These are phyloP conservation scores for Enteromius treurensis DNA, from an alignment of 2,797 vertebrate species.

Conservation along the genomic window DNA sequence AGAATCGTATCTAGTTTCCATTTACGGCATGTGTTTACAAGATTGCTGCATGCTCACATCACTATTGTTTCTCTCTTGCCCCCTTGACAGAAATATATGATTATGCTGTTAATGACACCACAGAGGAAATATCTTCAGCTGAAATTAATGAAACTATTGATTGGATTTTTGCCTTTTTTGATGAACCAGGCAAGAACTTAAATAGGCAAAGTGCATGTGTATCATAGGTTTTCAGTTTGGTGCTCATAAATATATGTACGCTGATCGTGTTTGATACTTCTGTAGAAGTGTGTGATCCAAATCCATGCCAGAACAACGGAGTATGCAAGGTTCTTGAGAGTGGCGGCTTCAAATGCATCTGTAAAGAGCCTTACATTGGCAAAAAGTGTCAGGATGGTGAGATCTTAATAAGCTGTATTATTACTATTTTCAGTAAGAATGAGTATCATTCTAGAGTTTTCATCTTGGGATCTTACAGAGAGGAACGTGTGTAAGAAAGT, in stretches of 20 bases:
- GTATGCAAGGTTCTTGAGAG: constrained; percentile 39
- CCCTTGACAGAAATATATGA: constrained; percentile 44
- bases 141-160: constrained; percentile 38
- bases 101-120: constrained; percentile 43
- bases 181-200: constrained; percentile 61
- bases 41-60: neutral
- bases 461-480: constrained; percentile 59
- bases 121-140: constrained; percentile 31
- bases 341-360: constrained; percentile 62
- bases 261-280: neutral
- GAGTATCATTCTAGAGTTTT: neutral
- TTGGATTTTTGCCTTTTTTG: constrained; percentile 68
- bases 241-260: neutral
- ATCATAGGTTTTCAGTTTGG: neutral
- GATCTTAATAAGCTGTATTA: neutral
- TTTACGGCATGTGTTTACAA: neutral
- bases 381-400: constrained; percentile 70
- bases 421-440: neutral
- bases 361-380: constrained; percentile 66
- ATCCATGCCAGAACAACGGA: constrained; percentile 71
- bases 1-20: neutral
- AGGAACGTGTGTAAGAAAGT: constrained; percentile 64
- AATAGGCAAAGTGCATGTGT: neutral
- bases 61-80: neutral
- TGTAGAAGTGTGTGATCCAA: constrained; percentile 68